A percentile compares a stretch with the other conserved stretches of the same genome.
Evolutionary conservation across 2,888 invertebrate species (phyloP).

Genomic region (Tachystola acroxantha): DNA sequence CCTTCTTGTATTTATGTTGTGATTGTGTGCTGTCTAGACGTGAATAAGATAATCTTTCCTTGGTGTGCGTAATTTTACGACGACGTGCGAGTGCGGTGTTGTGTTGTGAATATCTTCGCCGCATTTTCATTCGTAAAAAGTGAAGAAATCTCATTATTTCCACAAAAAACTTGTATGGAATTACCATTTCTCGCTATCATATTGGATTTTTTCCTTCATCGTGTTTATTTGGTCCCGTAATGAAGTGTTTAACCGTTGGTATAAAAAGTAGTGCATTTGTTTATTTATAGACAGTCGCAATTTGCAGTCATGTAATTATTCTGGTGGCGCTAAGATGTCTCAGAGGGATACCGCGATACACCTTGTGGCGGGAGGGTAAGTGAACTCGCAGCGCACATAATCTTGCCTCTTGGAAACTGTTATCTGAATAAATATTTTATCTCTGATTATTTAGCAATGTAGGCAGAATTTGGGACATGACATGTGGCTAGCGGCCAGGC

Average conservation of each 20-base stretch:
- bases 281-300: slow-evolving; percentile 75
- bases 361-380: slow-evolving; percentile 97
- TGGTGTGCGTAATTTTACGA: slow-evolving; percentile 38
- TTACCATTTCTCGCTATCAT: slow-evolving; percentile 4
- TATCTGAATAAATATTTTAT: slow-evolving; percentile 14
- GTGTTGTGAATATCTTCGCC: slow-evolving; percentile 35
- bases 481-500: slow-evolving; percentile 33
- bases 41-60: slow-evolving; percentile 11
- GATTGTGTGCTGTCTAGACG: slow-evolving; percentile 8
- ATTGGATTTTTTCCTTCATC: slow-evolving; percentile 15
- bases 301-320: slow-evolving; percentile 74
- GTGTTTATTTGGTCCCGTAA: slow-evolving; percentile 15
- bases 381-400: slow-evolving; percentile 29
- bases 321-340: slow-evolving; percentile 79
- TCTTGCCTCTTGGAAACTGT: neutral
- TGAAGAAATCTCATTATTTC: slow-evolving; percentile 17
- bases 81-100: slow-evolving; percentile 29
- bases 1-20: neutral
- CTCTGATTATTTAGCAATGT: slow-evolving; percentile 15
- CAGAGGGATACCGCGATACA: slow-evolving; percentile 93
- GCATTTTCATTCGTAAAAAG: slow-evolving; percentile 23
- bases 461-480: slow-evolving; percentile 40
- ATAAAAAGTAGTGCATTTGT: slow-evolving; percentile 63
- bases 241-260: slow-evolving; percentile 36
- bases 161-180: slow-evolving; percentile 13